phyloP scores from a whole-genome alignment of 2,888 invertebrate genomes.

The Galerucella nymphaeae region DNA sequence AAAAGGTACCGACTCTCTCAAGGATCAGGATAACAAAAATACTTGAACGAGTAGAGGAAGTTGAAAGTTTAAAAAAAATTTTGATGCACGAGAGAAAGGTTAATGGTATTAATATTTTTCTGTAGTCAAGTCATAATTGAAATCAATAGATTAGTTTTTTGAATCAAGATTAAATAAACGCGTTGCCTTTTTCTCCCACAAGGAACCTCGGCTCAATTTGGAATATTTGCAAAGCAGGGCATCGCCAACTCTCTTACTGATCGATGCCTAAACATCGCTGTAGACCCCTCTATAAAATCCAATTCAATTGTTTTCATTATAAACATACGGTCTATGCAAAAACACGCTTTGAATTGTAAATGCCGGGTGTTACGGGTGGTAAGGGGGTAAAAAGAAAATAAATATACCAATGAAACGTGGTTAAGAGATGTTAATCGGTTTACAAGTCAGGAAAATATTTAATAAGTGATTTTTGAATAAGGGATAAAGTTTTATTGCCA shows the following conservation, averaged over 20 bases:
- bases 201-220: not conserved
- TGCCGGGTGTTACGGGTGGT: constrained; percentile 33
- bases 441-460: not conserved
- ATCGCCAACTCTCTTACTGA: constrained; percentile 20
- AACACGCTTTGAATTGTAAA: constrained; percentile 45
- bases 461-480: not conserved
- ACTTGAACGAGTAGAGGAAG: too few species aligned
- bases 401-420: constrained; percentile 18
- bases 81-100: too few species aligned
- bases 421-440: constrained; percentile 19
- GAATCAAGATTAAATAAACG: not conserved
- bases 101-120: too few species aligned
- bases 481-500: not conserved
- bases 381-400: constrained; percentile 33
- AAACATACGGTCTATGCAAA: constrained; percentile 43
- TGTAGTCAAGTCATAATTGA: too few species aligned
- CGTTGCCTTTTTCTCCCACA: not conserved
- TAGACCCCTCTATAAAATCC: constrained; percentile 36
- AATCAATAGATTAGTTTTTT: too few species aligned
- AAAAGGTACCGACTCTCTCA: too few species aligned
- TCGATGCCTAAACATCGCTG: constrained; percentile 36
- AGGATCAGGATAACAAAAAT: too few species aligned
- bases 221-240: constrained; percentile 14
- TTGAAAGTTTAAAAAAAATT: too few species aligned
- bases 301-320: constrained; percentile 45